Base-by-base conservation (phyloP, 1,140 invertebrate genomes). In the Leucophenga varia region DNA sequence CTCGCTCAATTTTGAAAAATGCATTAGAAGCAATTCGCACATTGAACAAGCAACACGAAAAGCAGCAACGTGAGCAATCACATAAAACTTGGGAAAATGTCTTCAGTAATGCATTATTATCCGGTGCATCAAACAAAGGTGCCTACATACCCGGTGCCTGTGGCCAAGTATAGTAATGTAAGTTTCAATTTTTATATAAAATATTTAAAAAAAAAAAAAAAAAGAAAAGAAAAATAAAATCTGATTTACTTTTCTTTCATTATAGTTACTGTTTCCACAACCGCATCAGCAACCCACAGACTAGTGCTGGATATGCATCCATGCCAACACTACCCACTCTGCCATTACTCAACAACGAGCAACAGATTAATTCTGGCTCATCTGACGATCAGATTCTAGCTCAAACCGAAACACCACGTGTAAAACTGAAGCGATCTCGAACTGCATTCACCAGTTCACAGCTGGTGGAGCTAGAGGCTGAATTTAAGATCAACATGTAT, bases 361-460 rank as follows among this genome's bases (percentile, higher is more conserved):
- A n/a, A n/a, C 48, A 48, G 30, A 10, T 48, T 28, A 8, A n/a
- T n/a, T n/a, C n/a, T n/a, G n/a, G n/a, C n/a, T 70, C 65, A 17
- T 70, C 65, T 9, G 65, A 70, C 16, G 65, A 70, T 13, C 40
- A 58, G 17, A 36, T 55, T 1, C 18, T 59, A 8, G 61, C 59
- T 31, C 48, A 54, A 19, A 41, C 38, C n/a, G 54, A 61, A 43
- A 65, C 51, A 32, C n/a, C n/a, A n/a, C 44, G 64, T 17, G 64
- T 57, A 16, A 72, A 68, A 41, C 22, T 59, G 6, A 74, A 72
- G 44, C 61, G 71, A 39, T 80, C 82, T 2, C 76, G 88, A 4
- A 94, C 90, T 0, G 89, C 91, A 0, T 95, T 93, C 69, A 89
- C 88, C 0, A 89, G 86, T 38, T 77, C 80, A 0, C 91, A 95